Percentiles rank a stretch among this genome's conserved stretches.
These are phyloP conservation scores for Chionodraco myersi DNA, from an alignment of 2,113 vertebrate genomes.

Conservation along the genomic window DNA sequence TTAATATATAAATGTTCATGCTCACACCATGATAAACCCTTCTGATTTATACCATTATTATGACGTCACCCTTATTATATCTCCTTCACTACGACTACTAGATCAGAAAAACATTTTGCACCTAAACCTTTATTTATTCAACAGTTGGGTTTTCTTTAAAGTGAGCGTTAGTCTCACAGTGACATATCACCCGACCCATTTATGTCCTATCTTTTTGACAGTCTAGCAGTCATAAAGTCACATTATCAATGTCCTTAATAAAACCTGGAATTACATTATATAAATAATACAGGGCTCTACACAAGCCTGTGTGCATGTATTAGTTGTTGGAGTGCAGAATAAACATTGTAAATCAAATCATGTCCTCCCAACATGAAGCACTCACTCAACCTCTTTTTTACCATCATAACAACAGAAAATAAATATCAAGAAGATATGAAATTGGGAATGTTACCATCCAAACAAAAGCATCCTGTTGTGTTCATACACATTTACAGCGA, in stretches of 20 bases:
- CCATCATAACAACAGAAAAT: not conserved
- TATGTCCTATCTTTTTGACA: not conserved
- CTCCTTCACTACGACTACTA: not conserved
- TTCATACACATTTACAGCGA: conserved; percentile 10
- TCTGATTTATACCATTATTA: not conserved
- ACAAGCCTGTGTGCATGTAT: not conserved
- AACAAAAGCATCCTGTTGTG: not conserved
- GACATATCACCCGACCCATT: not conserved
- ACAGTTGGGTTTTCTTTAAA: not conserved
- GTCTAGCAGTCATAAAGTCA: not conserved
- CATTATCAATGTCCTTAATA: not conserved
- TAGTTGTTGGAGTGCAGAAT: not conserved
- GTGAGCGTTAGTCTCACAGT: not conserved
- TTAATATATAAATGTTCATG: not conserved
- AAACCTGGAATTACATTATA: not conserved
- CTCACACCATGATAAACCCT: not conserved
- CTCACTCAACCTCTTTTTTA: not conserved
- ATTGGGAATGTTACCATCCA: not conserved
- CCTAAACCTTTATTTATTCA: not conserved
- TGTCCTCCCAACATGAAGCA: conserved; percentile 4
- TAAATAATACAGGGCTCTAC: not conserved
- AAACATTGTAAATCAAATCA: conserved; percentile 22
- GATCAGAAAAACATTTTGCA: not conserved
- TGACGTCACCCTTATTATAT: not conserved
- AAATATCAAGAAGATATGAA: not conserved